phyloP scores from a whole-genome alignment of 2,888 invertebrate genomes.

The Pammene aurita region DNA sequence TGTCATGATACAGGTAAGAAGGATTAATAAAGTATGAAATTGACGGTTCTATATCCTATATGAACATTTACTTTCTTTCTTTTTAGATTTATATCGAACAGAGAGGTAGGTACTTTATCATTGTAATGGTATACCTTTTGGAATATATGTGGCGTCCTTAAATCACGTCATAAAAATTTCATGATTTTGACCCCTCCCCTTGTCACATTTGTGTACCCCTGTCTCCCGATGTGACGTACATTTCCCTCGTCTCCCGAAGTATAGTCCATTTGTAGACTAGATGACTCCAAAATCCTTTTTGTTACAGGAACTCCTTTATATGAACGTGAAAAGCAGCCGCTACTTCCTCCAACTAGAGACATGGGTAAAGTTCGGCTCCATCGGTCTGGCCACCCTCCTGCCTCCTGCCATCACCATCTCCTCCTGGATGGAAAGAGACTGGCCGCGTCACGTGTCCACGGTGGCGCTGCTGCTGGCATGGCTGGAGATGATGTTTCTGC shows the following conservation, averaged over 20 bases:
- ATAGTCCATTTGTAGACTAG: no score
- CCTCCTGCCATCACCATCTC: slow-evolving; percentile 63
- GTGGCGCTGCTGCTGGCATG: slow-evolving; percentile 80
- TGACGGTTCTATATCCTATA: no score
- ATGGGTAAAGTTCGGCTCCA: slow-evolving; percentile 80
- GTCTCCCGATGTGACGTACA: no score
- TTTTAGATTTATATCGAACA: no score
- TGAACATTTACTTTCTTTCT: no score
- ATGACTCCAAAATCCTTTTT: not conserved
- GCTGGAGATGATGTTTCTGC: slow-evolving; percentile 82
- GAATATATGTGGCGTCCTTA: no score
- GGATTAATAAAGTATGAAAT: not conserved
- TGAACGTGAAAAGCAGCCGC: slow-evolving; percentile 74
- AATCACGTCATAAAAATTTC: no score
- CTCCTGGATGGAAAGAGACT: slow-evolving; percentile 56
- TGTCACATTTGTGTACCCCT: no score
- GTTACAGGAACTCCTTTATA: slow-evolving; percentile 80
- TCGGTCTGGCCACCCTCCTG: slow-evolving; percentile 71
- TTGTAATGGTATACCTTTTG: no score
- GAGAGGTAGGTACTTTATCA: no score
- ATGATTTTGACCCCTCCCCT: no score
- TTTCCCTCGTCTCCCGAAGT: no score
- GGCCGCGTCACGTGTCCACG: slow-evolving; percentile 80
- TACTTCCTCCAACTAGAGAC: slow-evolving; percentile 82
- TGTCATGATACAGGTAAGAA: slow-evolving; percentile 70